Percentiles rank a stretch among this genome's conserved stretches.
Evolutionary conservation across 2,888 invertebrate genomes (phyloP).

Genomic region (Scaptomyza flava): DNA sequence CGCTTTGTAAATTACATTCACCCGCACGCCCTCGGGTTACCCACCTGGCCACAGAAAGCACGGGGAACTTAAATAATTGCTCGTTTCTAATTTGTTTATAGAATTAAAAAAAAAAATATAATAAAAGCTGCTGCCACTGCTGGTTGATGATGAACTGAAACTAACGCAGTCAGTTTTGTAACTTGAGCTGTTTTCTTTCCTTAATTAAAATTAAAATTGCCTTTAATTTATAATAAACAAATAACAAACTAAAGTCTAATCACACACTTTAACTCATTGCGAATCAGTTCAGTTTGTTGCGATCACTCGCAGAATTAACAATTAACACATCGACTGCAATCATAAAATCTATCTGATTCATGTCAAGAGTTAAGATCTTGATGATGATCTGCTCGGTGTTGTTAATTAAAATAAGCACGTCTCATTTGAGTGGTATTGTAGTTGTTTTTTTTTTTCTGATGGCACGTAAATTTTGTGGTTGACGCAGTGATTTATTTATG

Average conservation of each 20-base stretch:
- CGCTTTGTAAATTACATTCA: conserved; percentile 53
- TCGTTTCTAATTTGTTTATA: conserved; percentile 68
- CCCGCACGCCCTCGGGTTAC: neutral
- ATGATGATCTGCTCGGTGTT: conserved; percentile 20
- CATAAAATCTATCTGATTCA: conserved; percentile 40
- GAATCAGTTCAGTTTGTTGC: conserved; percentile 21
- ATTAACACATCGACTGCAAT: conserved; percentile 36
- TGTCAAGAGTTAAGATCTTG: conserved; percentile 42
- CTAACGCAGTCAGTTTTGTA: conserved; percentile 37
- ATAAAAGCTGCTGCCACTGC: conserved; percentile 48
- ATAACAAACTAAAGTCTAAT: conserved; percentile 44
- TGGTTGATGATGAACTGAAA: conserved; percentile 65
- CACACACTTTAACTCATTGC: conserved; percentile 27
- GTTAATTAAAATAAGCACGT: conserved; percentile 46
- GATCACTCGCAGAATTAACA: conserved; percentile 29
- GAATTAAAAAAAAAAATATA: conserved; percentile 27
- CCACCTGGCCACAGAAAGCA: neutral
- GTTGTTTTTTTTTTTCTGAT: conserved; percentile 12
- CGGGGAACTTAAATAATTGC: conserved; percentile 51
- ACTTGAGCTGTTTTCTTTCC: conserved; percentile 28
- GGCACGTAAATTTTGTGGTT: too few relatives aligned
- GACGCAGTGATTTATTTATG: neutral
- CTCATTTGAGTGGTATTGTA: conserved; percentile 20
- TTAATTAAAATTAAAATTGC: conserved; percentile 61
- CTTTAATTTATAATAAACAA: conserved; percentile 64